Evolutionary conservation across 2,888 invertebrate genomes (phyloP).

Genomic region (Anaspis maculata): DNA sequence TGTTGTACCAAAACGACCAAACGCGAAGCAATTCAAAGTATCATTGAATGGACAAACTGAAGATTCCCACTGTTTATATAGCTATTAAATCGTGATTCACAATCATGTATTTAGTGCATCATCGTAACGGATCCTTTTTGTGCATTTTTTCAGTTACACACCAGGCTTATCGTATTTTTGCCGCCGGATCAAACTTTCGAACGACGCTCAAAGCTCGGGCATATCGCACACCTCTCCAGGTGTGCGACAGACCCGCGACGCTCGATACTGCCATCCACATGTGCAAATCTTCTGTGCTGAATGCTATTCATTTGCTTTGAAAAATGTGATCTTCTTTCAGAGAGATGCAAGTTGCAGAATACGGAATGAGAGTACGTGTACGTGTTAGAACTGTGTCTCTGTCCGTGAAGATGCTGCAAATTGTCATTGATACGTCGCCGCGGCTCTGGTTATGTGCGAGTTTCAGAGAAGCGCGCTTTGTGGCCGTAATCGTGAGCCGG

Average conservation of each 20-base stretch:
- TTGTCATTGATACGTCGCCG: not conserved
- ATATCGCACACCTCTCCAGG: conserved; percentile 3
- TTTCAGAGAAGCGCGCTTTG: too few species aligned
- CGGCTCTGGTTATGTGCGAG: not conserved
- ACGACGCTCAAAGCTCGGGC: too few species aligned
- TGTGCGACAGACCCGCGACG: conserved; percentile 13
- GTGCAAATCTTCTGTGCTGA: conserved; percentile 36
- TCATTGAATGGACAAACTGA: conserved; percentile 32
- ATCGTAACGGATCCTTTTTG: conserved; percentile 32
- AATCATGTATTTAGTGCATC: conserved; percentile 38
- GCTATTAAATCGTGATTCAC: conserved; percentile 39
- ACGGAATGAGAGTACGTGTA: conserved; percentile 20
- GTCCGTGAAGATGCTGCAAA: conserved; percentile 20
- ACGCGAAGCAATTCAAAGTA: too few species aligned
- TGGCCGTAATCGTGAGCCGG: too few species aligned
- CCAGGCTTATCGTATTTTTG: conserved; percentile 31
- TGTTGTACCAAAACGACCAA: too few species aligned
- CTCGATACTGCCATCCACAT: conserved; percentile 31
- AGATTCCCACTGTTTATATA: conserved; percentile 36
- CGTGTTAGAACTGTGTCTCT: conserved; percentile 15
- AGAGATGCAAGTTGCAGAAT: conserved; percentile 31
- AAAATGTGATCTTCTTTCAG: conserved; percentile 36
- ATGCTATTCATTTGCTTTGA: conserved; percentile 32
- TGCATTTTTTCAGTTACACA: conserved; percentile 32
- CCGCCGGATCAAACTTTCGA: conserved; percentile 25